Evolutionary conservation across 2,797 vertebrate genomes (phyloP).

Genomic region (Corythornis leucogaster): DNA sequence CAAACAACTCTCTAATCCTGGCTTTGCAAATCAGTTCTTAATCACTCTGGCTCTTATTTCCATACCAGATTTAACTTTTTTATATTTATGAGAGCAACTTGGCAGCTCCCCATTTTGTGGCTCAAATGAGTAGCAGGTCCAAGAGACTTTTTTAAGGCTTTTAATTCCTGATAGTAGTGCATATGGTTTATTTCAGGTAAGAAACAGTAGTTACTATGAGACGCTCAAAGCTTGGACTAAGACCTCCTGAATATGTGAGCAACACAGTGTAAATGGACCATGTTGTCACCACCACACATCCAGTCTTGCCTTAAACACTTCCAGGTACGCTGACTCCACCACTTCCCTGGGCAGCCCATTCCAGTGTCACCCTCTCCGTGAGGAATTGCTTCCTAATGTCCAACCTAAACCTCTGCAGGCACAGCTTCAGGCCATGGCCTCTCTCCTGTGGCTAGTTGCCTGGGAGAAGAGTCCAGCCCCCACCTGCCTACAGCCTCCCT

Average conservation of each 20-base stretch:
- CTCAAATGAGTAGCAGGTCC: not conserved
- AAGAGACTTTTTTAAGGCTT: not conserved
- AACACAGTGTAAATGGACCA: not conserved
- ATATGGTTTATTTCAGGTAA: not conserved
- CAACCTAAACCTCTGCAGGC: no score
- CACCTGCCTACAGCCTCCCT: no score
- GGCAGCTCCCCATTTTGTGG: not conserved
- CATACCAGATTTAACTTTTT: not conserved
- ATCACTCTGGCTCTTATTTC: constrained; percentile 39
- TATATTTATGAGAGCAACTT: constrained; percentile 34
- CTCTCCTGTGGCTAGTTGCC: no score
- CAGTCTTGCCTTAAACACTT: no score
- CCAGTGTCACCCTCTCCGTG: no score
- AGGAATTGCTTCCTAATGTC: no score
- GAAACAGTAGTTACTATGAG: not conserved
- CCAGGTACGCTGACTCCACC: no score
- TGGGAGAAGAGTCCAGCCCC: no score
- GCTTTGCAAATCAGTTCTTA: constrained; percentile 46
- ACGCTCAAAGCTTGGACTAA: not conserved
- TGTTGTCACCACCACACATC: no score
- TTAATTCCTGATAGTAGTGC: not conserved
- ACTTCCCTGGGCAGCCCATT: no score
- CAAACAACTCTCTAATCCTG: not conserved
- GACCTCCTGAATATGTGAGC: not conserved
- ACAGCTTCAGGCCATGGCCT: no score